These are phyloP conservation scores for Erpetoichthys calabaricus DNA, from an alignment of 2,797 vertebrate species.

Conservation along the genomic window DNA sequence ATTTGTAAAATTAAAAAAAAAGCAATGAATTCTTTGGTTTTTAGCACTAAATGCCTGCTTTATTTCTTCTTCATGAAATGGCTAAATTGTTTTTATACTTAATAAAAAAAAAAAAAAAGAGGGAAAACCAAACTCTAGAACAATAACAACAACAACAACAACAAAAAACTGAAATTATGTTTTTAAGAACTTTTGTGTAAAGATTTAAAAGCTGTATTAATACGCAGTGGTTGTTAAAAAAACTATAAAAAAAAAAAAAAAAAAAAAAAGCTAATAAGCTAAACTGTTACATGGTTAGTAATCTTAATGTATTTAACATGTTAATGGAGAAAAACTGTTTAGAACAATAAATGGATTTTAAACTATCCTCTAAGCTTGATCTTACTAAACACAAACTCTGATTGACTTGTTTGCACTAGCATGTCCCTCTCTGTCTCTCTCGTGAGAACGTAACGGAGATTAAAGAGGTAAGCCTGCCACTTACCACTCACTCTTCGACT, in stretches of 20 bases:
- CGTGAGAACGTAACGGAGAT: slow-evolving; percentile 89
- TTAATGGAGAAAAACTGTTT: slow-evolving; percentile 74
- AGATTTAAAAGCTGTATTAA: slow-evolving; percentile 74
- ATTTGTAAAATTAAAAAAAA: slow-evolving; percentile 51
- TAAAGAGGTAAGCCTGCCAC: slow-evolving; percentile 95
- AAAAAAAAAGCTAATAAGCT: slow-evolving; percentile 76
- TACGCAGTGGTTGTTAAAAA: slow-evolving; percentile 79
- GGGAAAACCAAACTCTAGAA: too few species aligned
- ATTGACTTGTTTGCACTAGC: slow-evolving; percentile 85
- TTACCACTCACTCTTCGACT: slow-evolving; percentile 66
- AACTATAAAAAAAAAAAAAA: slow-evolving; percentile 51
- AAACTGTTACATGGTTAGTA: slow-evolving; percentile 79
- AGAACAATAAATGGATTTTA: slow-evolving; percentile 88
- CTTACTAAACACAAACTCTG: slow-evolving; percentile 91
- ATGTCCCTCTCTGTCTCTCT: too few species aligned
- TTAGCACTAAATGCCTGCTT: slow-evolving; percentile 75
- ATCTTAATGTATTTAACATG: slow-evolving; percentile 74
- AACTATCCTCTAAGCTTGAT: slow-evolving; percentile 86
- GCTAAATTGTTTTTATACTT: slow-evolving; percentile 68
- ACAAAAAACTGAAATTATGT: slow-evolving; percentile 27
- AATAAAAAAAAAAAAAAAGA: slow-evolving; percentile 75
- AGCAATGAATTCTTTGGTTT: slow-evolving; percentile 62
- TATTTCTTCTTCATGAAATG: slow-evolving; percentile 70
- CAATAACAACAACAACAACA: too few species aligned
- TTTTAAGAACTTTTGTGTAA: slow-evolving; percentile 74